Evolutionary conservation across 1,140 invertebrate species (phyloP).

Genomic region (Oncopeltus fasciatus): DNA sequence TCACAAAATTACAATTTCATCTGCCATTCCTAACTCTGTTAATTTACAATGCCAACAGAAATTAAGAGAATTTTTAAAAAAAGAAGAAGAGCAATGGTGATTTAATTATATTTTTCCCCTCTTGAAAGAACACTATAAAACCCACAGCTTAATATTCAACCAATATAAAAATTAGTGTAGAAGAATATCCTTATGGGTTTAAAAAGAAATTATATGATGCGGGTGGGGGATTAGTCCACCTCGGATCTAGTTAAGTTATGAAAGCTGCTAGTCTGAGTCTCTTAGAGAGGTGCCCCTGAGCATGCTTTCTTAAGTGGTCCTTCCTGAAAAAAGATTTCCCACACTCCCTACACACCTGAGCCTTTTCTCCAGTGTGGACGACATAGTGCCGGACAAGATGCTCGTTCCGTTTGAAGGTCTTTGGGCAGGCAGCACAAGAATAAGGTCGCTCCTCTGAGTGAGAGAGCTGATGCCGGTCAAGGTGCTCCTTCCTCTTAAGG

Average conservation of each 20-base stretch:
- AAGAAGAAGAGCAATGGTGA: too few species aligned
- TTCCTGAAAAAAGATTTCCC: slow-evolving; percentile 71
- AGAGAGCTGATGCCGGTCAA: slow-evolving; percentile 60
- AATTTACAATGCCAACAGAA: too few species aligned
- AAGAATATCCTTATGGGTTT: too few species aligned
- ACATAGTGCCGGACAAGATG: slow-evolving; percentile 64
- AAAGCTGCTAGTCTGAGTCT: slow-evolving; percentile 27
- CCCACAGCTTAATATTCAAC: too few species aligned
- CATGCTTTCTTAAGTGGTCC: slow-evolving; percentile 47
- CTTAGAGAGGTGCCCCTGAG: slow-evolving; percentile 54
- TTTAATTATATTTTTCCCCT: too few species aligned
- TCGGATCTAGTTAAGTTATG: slow-evolving; percentile 2
- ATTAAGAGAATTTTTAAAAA: too few species aligned
- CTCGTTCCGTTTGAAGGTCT: slow-evolving; percentile 62
- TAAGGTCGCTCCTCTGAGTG: slow-evolving; percentile 65
- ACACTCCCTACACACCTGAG: slow-evolving; percentile 43
- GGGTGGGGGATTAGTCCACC: slow-evolving; percentile 1
- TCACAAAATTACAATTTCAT: too few species aligned
- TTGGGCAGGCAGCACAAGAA: slow-evolving; percentile 58
- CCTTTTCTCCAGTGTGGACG: slow-evolving; percentile 67
- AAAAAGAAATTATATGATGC: neutral
- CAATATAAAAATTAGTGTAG: too few species aligned
- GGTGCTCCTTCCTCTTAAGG: slow-evolving; percentile 61
- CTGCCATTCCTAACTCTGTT: too few species aligned
- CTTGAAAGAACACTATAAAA: too few species aligned